phyloP scores from a whole-genome alignment of 2,113 vertebrate species.

The Varanus salvator region DNA sequence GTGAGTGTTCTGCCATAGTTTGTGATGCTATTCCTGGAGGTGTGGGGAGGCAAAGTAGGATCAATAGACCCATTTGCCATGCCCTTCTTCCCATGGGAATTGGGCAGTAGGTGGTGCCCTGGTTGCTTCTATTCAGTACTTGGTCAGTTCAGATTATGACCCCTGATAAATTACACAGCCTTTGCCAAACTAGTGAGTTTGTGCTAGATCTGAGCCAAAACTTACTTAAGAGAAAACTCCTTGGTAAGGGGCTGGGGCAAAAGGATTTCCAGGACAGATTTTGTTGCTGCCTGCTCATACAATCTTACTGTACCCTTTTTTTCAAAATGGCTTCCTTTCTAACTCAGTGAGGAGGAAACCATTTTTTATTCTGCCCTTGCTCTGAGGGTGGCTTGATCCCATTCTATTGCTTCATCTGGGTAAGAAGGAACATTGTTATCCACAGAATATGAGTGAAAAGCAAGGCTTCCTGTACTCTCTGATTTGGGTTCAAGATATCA shows the following conservation, averaged over 20 bases:
- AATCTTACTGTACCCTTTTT: not conserved
- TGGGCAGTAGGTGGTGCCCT: not conserved
- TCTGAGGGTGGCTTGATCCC: not conserved
- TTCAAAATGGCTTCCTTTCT: not conserved
- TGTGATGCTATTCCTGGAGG: not conserved
- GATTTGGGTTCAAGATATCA: no score
- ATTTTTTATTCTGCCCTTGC: not conserved
- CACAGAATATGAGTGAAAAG: not conserved
- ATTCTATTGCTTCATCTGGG: not conserved
- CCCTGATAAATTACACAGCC: not conserved
- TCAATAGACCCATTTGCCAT: not conserved
- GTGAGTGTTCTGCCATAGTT: not conserved
- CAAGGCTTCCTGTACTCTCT: not conserved
- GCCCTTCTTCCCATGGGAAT: not conserved
- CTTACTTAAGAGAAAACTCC: not conserved
- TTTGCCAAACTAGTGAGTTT: not conserved
- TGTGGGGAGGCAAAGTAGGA: no score
- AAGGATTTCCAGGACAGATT: not conserved
- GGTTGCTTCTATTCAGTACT: not conserved
- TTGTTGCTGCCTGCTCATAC: not conserved
- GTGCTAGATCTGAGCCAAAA: not conserved
- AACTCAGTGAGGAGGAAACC: not conserved
- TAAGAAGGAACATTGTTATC: not conserved
- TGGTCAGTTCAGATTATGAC: not conserved
- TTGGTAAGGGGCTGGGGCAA: not conserved